These are phyloP conservation scores for Mastomys coucha DNA, from an alignment of 2,113 vertebrate genomes.

Conservation along the genomic window DNA sequence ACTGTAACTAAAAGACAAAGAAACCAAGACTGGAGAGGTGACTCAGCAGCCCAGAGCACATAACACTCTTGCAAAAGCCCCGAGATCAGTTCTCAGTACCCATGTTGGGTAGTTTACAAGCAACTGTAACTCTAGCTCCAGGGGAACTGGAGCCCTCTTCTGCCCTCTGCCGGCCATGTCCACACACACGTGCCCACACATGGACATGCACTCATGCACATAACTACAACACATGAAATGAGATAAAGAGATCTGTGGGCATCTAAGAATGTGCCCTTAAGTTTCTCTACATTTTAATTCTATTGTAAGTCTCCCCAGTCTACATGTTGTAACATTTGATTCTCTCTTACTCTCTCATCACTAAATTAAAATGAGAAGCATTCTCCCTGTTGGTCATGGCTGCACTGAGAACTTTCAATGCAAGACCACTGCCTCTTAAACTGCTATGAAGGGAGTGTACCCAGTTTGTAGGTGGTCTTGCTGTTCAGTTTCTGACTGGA, in stretches of 20 bases:
- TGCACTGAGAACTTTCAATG: background rate
- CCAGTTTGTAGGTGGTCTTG: slow-evolving; percentile 6
- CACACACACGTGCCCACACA: background rate
- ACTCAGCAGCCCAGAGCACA: too few relatives aligned
- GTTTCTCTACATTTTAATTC: background rate
- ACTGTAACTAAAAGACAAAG: slow-evolving; percentile 15
- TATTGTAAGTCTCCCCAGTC: slow-evolving; percentile 9
- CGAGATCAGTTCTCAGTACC: background rate
- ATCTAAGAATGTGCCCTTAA: background rate
- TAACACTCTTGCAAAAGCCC: background rate
- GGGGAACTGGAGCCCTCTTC: background rate
- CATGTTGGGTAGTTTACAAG: background rate
- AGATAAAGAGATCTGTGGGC: background rate
- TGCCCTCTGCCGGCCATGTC: background rate
- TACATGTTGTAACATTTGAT: background rate
- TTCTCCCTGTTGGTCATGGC: background rate
- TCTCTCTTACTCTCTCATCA: background rate
- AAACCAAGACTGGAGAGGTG: background rate
- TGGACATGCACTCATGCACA: background rate
- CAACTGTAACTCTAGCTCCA: background rate
- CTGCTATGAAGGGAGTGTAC: background rate
- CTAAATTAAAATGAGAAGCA: slow-evolving; percentile 40
- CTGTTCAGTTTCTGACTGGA: slow-evolving; percentile 50
- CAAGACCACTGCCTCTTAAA: background rate
- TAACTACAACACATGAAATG: too few relatives aligned